These are phyloP conservation scores for Lagopus leucura DNA, from an alignment of 2,113 vertebrate genomes.

Conservation along the genomic window DNA sequence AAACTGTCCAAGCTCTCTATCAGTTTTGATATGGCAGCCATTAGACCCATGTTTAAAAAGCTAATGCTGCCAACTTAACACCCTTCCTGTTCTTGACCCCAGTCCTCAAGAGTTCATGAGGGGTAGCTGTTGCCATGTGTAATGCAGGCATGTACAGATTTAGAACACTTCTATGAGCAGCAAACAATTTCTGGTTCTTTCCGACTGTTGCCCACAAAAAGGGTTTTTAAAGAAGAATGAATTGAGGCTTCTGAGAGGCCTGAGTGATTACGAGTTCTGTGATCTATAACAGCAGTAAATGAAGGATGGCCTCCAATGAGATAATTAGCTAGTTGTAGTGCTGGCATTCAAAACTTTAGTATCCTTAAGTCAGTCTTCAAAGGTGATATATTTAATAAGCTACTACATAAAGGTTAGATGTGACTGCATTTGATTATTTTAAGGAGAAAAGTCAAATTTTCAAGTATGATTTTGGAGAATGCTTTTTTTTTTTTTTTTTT, in stretches of 20 bases:
- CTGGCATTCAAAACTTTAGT: neutral
- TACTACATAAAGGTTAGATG: fast-evolving
- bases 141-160: neutral
- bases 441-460: neutral
- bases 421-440: neutral
- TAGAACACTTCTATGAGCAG: neutral
- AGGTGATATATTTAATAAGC: neutral
- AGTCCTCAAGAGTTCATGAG: neutral
- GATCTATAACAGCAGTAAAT: neutral
- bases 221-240: neutral
- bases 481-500: neutral
- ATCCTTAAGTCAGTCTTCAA: neutral
- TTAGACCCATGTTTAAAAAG: neutral
- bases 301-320: neutral
- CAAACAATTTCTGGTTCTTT: neutral
- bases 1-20: neutral
- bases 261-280: neutral
- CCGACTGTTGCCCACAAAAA: neutral
- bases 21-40: neutral
- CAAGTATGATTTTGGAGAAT: neutral
- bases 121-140: neutral
- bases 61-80: neutral
- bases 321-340: neutral
- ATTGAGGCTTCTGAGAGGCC: neutral
- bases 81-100: neutral